phyloP scores from a whole-genome alignment of 2,888 invertebrate genomes.

The Ypsolopha sequella region DNA sequence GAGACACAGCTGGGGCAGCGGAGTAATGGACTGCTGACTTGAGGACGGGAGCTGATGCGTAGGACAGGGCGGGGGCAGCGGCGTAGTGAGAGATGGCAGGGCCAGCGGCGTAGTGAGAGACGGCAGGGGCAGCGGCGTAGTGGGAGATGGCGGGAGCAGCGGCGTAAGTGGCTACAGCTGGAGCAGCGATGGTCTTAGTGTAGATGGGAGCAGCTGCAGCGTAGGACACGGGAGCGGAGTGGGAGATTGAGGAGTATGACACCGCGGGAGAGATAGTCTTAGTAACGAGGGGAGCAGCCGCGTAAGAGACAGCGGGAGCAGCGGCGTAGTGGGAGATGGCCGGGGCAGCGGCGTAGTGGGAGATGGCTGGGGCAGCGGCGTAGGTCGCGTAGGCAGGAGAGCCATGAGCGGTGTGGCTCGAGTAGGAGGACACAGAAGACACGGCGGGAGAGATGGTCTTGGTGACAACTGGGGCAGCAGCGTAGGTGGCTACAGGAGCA shows the following conservation, averaged over 20 bases:
- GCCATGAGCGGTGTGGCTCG: too few relatives aligned
- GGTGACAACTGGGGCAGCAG: slow-evolving; percentile 8
- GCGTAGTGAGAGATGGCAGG: too few relatives aligned
- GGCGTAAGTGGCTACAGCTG: slow-evolving; percentile 2
- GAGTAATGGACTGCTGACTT: slow-evolving; percentile 12
- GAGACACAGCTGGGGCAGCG: slow-evolving; percentile 64
- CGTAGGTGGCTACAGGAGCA: slow-evolving; percentile 1
- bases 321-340: slow-evolving; percentile 12
- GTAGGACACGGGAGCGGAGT: slow-evolving; percentile 22
- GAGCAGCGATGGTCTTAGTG: too few relatives aligned
- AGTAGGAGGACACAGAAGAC: too few relatives aligned
- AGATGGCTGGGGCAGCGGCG: slow-evolving; percentile 8
- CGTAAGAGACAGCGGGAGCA: slow-evolving; percentile 10
- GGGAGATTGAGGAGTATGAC: slow-evolving; percentile 14
- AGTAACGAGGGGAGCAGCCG: slow-evolving; percentile 40
- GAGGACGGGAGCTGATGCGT: too few relatives aligned
- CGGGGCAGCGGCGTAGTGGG: slow-evolving; percentile 6
- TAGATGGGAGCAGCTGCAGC: slow-evolving; percentile 4
- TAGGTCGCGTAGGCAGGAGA: slow-evolving; percentile 7
- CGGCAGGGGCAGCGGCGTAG: neutral
- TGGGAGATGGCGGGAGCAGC: neutral
- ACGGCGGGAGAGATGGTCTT: slow-evolving; percentile 38
- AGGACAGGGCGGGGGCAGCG: too few relatives aligned
- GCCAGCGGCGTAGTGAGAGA: too few relatives aligned
- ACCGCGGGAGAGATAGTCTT: slow-evolving; percentile 25